Evolutionary conservation across 2,797 vertebrate genomes (phyloP), one percentile per base, ranked within the genome.

Genomic region (Chlorospingus semifuscus): DNA sequence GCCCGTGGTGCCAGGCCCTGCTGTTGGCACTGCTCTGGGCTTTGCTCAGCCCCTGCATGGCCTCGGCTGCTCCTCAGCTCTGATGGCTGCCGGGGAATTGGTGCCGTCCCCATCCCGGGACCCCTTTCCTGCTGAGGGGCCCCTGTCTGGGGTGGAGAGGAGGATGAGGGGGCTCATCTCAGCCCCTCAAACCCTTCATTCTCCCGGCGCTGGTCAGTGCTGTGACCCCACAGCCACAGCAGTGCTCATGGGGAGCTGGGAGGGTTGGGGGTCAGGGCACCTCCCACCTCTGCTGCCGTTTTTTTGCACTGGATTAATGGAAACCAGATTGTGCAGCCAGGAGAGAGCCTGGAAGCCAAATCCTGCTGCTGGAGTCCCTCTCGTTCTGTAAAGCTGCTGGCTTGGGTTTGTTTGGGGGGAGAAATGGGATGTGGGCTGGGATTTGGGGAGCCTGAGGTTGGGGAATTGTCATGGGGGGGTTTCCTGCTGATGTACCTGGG

Each of bases 241-340:
- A 2, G 17, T 0, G 14, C 34, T 59, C 3, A 3, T 0, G 3
- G 68, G 18, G 56, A 83, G 52, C 22, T 0, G 0, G 63, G 32
- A 59, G 41, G 36, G n/a, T 16, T 0, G 26, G 42, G 36, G 66
- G 76, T 42, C n/a, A 0, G 2, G 89, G 55, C 14, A 14, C 64
- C 71, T 69, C 89, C 89, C 2, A 8, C 76, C 76, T 46, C 68
- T 0, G 3, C 80, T 3, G 30, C 52, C 3, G 1, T 12, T 69
- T 81, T 49, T 92, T 87, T 89, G 92, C 78, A 71, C 84, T 78
- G 81, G 27, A 56, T 94, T 95, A 95, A 93, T 81, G 74, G 44
- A 66, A 95, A 95, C 69, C 94, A 94, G 90, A 95, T 52, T 87
- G 29, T 42, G 77, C 52, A 65, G 68, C 68, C 2, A 1, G 68